These are phyloP conservation scores for Aphaenogaster floridana DNA, from an alignment of 1,140 invertebrate species.

Conservation along the genomic window DNA sequence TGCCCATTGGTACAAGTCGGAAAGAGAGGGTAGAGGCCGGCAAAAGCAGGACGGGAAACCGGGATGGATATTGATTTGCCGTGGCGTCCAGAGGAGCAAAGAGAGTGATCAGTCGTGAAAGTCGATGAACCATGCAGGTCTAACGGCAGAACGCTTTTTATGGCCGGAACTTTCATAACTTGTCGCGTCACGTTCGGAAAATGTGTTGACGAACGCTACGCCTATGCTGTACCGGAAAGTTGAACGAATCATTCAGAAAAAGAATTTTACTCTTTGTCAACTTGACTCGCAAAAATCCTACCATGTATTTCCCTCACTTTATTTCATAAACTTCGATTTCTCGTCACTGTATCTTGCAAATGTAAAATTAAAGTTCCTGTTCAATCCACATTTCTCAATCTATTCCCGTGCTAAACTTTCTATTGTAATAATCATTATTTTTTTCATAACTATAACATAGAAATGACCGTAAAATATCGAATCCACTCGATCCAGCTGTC, in stretches of 20 bases:
- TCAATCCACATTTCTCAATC: background rate
- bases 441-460: background rate
- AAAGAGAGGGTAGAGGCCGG: constrained; percentile 27
- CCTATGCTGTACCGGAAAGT: background rate
- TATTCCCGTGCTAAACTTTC: background rate
- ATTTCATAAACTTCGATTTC: background rate
- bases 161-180: constrained; percentile 46
- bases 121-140: constrained; percentile 62
- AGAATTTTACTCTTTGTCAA: background rate
- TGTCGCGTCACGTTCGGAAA: constrained; percentile 32
- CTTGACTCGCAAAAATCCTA: background rate
- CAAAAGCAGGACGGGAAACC: constrained; percentile 31
- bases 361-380: background rate
- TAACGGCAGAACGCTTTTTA: constrained; percentile 49
- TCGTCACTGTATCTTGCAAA: background rate
- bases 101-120: constrained; percentile 71
- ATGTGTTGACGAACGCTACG: background rate
- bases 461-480: background rate
- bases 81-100: constrained; percentile 54
- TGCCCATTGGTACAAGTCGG: background rate
- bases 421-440: background rate
- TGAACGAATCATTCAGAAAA: constrained; percentile 23
- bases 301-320: background rate
- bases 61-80: constrained; percentile 66
- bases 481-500: background rate